Base-by-base conservation (phyloP, 2,888 invertebrate genomes). In the Hypomecis atomaria region DNA sequence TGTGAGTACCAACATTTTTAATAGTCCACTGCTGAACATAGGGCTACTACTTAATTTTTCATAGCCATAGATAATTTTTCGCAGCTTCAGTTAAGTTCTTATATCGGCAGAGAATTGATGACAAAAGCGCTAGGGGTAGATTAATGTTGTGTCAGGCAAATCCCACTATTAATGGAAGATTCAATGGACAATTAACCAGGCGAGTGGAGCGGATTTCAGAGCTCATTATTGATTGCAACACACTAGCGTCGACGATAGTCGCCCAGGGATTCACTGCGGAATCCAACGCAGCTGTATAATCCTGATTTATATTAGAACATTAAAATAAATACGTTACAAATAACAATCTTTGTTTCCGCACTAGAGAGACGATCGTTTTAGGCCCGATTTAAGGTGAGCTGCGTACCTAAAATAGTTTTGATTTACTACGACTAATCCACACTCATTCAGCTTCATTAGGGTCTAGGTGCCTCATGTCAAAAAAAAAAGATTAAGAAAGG, bases 211-310 rank as follows among this genome's bases (percentile, higher is more conserved):
- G 54, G 54, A 50, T 54, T 49, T 6, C 40, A 38, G 34, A 34
- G 37, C 42, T 43, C 54, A 49, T 61, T 55, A 61, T 61, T 40
- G 55, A 61, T 61, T 54, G 36, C 37, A 34, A 38, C 47, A 34
- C 45, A 34, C 38, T 40, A 38, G 33, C 34, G 45, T 52, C n/a
- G 10, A 5, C 40, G 36, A 42, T 47, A 40, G 40, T 36, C 45
- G 13, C n/a, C 36, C 1, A 13, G 34, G 47, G 53, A 36, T 53
- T 60, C 13, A 33, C 13, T 42, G 2, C 33, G 50, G 38, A 50
- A 33, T 33, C 10, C 52, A n/a, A 33, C n/a, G 13, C 23, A 33
- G 6, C 40, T 2, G 10, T 40, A 40, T 9, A 50, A 50, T 50
- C 38, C 13, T 50, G 50, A 23, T 50, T 50, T 38, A 38, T 4